Base-by-base conservation (phyloP, 2,113 vertebrate species). In the Ammodramus savannarum region DNA sequence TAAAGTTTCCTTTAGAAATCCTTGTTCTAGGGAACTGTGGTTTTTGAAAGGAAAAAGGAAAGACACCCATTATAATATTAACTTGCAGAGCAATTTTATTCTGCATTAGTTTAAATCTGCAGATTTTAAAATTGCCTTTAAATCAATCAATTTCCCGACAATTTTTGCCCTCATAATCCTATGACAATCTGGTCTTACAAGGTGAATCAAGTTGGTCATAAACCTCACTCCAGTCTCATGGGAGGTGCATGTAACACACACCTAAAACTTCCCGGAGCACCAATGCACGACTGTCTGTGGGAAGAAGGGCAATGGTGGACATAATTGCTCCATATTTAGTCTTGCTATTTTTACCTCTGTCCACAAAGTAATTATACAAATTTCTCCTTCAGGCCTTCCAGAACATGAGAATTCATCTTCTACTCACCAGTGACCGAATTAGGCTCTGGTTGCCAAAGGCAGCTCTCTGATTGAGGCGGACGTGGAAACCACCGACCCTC, bases 231-330 rank as follows among this genome's bases (percentile, higher is more conserved):
- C n/a, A 87, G 21, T 31, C 7, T 6, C 43, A 22, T 2, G 9
- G 32, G 4, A 68, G 29, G 20, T 52, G 27, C 10, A 26, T 4
- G 1, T 19, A 49, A 55, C 3, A 19, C 8, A 57, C 13, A 23
- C 15, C 21, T 9, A 36, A 13, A 63, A 48, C n/a, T 48, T 34
- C 55, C 38, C 41, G 51, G 20, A 58, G 59, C 43, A 77, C 19
- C 29, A 38, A 5, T 0, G 5, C 25, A 13, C 3, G 39, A n/a
- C 48, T 67, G 66, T 27, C 61, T 43, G 1, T 0, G 0, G 27
- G 44, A 72, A 41, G 20, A 31, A 44, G 5, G 7, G 13, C 55
- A 54, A 25, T 3, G 4, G 19, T 13, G 54, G 38, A 27, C 4
- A 9, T 17, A 1, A n/a, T 21, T 62, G 36, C 22, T 61, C 44